Percentiles rank a stretch among this genome's conserved stretches.
Evolutionary conservation across 2,888 invertebrate genomes (phyloP).

Genomic region (Elegia similella): DNA sequence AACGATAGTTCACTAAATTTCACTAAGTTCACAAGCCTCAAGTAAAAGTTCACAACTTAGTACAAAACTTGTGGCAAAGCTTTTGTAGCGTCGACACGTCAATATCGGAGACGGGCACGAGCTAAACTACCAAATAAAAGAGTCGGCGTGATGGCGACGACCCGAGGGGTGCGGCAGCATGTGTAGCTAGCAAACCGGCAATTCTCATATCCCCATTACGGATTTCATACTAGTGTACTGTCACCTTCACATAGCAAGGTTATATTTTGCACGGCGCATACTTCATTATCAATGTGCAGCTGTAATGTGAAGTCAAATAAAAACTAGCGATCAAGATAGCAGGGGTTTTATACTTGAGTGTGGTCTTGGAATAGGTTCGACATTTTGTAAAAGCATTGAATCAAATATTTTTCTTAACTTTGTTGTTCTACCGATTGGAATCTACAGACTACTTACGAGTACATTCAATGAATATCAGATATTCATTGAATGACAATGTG

Average conservation of each 20-base stretch:
- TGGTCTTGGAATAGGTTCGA: slow-evolving; percentile 9
- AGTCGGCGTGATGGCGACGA: slow-evolving; percentile 38
- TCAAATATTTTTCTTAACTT: too few relatives aligned
- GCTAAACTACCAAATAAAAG: slow-evolving; percentile 63
- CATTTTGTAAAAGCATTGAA: slow-evolving; percentile 4
- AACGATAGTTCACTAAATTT: neutral
- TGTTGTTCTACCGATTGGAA: too few relatives aligned
- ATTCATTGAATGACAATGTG: too few relatives aligned
- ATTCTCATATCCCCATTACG: slow-evolving; percentile 50
- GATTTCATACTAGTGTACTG: slow-evolving; percentile 38
- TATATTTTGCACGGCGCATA: slow-evolving; percentile 48
- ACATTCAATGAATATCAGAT: too few relatives aligned
- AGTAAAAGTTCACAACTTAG: slow-evolving; percentile 18
- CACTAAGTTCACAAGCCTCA: slow-evolving; percentile 4
- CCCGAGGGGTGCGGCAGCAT: slow-evolving; percentile 59
- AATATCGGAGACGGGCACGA: slow-evolving; percentile 52
- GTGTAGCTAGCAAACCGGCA: slow-evolving; percentile 51
- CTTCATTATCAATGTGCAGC: slow-evolving; percentile 56
- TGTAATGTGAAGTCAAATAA: slow-evolving; percentile 43
- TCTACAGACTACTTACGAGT: too few relatives aligned
- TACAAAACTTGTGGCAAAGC: slow-evolving; percentile 27
- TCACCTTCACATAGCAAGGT: slow-evolving; percentile 49
- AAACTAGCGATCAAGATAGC: slow-evolving; percentile 45
- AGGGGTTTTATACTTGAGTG: slow-evolving; percentile 21
- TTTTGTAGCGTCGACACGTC: slow-evolving; percentile 49